Conservation (phyloP, 2,797 vertebrate genomes). For the Lerista edwardsae region DNA sequence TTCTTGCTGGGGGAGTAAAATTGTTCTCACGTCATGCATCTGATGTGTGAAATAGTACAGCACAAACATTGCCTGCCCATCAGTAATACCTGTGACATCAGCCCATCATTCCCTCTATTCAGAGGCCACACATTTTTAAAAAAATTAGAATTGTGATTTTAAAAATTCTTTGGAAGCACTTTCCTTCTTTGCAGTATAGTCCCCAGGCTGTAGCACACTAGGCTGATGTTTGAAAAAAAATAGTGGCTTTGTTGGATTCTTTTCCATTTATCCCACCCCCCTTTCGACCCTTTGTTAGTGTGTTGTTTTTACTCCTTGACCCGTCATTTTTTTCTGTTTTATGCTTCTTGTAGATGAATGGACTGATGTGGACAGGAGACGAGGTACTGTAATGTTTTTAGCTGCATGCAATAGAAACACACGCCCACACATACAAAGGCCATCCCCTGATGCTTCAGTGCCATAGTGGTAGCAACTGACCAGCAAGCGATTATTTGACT, state of each 20-base stretch:
- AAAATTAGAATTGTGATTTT: too few relatives aligned
- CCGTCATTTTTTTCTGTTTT: slow-evolving; percentile 78
- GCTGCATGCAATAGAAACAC: slow-evolving; percentile 73
- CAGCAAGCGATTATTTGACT: not conserved
- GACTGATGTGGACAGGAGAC: slow-evolving; percentile 95
- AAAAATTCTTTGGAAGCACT: not conserved
- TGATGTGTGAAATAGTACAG: not conserved
- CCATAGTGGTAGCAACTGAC: slow-evolving; percentile 5
- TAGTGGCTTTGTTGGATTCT: not conserved
- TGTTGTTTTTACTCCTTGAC: slow-evolving; percentile 73
- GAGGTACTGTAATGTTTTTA: slow-evolving; percentile 84
- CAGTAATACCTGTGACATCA: not conserved
- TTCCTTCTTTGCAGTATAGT: not conserved
- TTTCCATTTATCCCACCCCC: slow-evolving; percentile 51
- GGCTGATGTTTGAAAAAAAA: slow-evolving; percentile 26
- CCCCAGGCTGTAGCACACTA: not conserved
- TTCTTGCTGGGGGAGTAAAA: not conserved
- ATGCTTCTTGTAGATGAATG: slow-evolving; percentile 89
- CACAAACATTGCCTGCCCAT: not conserved
- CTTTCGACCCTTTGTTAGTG: slow-evolving; percentile 61
- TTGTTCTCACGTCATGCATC: not conserved
- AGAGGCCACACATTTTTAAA: not conserved
- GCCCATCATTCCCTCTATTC: too few relatives aligned
- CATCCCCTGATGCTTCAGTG: slow-evolving; percentile 51
- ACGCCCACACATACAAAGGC: slow-evolving; percentile 40